Percentiles rank a stretch among this genome's conserved stretches.
Evolutionary conservation across 2,797 vertebrate genomes (phyloP).

Genomic region (Enteromius mattozi): DNA sequence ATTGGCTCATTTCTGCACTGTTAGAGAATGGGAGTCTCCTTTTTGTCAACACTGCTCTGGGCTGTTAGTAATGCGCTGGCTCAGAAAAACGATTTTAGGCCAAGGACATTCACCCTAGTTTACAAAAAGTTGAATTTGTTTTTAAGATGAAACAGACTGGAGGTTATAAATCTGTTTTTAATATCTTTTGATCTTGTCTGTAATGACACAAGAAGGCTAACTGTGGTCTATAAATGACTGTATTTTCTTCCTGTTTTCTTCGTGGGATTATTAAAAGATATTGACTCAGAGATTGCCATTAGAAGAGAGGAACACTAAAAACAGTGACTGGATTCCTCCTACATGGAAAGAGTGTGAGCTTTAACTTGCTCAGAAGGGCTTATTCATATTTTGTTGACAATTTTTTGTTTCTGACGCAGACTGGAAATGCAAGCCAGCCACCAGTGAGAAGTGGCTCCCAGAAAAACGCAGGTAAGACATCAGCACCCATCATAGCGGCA

Average conservation of each 20-base stretch:
- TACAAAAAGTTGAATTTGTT: neutral
- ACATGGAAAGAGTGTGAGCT: conserved; percentile 38
- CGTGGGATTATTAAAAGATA: conserved; percentile 40
- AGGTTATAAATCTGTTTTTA: neutral
- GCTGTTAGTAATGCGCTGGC: conserved; percentile 23
- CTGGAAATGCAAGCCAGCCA: conserved; percentile 60
- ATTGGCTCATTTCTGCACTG: conserved; percentile 32
- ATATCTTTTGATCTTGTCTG: neutral
- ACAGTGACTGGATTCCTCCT: conserved; percentile 67
- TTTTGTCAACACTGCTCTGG: conserved; percentile 18
- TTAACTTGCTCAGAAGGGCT: conserved; percentile 20
- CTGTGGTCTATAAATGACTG: conserved; percentile 1
- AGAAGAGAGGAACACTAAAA: conserved; percentile 59
- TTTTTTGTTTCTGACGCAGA: conserved; percentile 60
- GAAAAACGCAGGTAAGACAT: conserved; percentile 73
- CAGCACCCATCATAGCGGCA: conserved; percentile 23
- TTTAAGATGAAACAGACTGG: neutral
- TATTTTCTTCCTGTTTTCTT: conserved; percentile 47
- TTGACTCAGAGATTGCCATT: conserved; percentile 67
- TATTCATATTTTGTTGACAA: conserved; percentile 49
- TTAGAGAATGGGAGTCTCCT: conserved; percentile 27
- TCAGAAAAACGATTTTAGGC: neutral
- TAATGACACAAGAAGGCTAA: neutral
- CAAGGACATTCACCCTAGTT: neutral
- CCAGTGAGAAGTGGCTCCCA: conserved; percentile 66